A percentile compares a stretch with the other conserved stretches of the same genome.
Conservation (phyloP, 2,113 vertebrate species). For the Atrichornis clamosus region DNA sequence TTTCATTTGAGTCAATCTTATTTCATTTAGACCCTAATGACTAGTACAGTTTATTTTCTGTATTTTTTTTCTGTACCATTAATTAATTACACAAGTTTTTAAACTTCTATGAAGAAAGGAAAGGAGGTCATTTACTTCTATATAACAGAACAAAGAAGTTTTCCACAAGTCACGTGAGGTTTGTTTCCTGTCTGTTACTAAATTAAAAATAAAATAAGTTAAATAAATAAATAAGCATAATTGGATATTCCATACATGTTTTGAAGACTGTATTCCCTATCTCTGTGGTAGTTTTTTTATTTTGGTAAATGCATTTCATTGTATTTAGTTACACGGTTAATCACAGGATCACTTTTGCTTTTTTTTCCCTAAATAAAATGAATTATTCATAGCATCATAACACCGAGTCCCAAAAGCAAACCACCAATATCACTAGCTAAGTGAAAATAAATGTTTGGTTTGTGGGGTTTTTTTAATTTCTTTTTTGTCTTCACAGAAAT, state of each 20-base stretch:
- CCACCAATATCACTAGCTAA: neutral
- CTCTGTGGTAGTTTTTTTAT: neutral
- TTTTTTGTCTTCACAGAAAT: neutral
- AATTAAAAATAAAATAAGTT: neutral
- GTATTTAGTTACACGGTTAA: neutral
- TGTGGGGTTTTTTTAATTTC: accelerated
- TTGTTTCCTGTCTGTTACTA: neutral
- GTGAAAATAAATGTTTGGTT: neutral
- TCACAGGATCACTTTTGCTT: neutral
- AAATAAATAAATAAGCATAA: neutral
- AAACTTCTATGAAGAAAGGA: neutral
- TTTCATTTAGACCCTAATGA: neutral
- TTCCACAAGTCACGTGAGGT: neutral
- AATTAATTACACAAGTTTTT: neutral
- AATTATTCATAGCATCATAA: neutral
- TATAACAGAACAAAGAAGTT: neutral
- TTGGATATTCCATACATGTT: neutral
- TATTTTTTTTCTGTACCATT: neutral
- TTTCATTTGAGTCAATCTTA: neutral
- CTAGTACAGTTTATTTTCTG: neutral
- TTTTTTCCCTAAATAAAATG: neutral
- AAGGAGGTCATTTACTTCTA: neutral
- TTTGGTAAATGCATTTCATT: neutral
- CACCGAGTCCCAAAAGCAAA: neutral
- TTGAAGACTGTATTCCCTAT: neutral